phyloP scores from a whole-genome alignment of 2,888 invertebrate species.

The Drosophila setosimentum region DNA sequence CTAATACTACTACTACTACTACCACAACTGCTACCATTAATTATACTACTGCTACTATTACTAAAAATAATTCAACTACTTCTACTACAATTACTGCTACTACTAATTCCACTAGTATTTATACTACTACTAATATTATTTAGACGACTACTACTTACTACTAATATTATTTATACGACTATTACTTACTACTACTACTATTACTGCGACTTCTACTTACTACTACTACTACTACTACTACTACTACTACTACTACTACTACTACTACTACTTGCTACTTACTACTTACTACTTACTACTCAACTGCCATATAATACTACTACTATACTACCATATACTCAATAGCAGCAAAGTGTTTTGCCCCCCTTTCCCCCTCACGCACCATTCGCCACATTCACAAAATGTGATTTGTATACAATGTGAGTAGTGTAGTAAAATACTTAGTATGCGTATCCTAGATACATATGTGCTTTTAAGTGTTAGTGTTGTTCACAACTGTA shows the following conservation, averaged over 20 bases:
- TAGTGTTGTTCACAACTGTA: constrained; percentile 29
- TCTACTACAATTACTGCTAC: background rate
- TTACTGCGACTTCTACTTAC: background rate
- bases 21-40: background rate
- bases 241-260: background rate
- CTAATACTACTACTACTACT: background rate
- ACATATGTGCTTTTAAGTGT: constrained; percentile 46
- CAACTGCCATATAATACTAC: constrained; percentile 3
- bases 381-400: constrained; percentile 52
- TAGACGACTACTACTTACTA: background rate
- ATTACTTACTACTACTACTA: background rate
- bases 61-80: background rate
- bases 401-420: constrained; percentile 45
- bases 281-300: constrained; percentile 15
- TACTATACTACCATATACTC: constrained; percentile 14
- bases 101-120: background rate
- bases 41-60: background rate
- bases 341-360: constrained; percentile 30
- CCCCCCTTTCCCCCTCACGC: constrained; percentile 14
- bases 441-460: constrained; percentile 33
- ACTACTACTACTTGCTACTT: background rate
- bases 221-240: background rate
- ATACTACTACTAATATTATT: background rate
- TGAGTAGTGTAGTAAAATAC: constrained; percentile 44
- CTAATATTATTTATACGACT: background rate